A percentile compares a stretch with the other conserved stretches of the same genome.
Conservation (phyloP, 2,888 invertebrate genomes). For the Coenonympha arcania region DNA sequence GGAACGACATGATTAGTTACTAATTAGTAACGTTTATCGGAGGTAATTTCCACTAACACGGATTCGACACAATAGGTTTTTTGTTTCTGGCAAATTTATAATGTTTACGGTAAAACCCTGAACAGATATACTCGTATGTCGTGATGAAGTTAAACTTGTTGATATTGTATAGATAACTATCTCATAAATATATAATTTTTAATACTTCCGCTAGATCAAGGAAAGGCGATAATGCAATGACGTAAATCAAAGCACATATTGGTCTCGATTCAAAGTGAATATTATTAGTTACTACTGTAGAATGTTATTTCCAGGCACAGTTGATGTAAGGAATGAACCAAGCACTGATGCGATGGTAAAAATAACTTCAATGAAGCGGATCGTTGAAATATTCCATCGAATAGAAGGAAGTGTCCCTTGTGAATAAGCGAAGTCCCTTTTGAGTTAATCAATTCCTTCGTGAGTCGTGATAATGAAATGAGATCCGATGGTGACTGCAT, state of each 20-base stretch:
- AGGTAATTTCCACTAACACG: slow-evolving; percentile 26
- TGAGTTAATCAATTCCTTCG: slow-evolving; percentile 3
- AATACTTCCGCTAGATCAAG: slow-evolving; percentile 7
- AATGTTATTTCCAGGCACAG: slow-evolving; percentile 8
- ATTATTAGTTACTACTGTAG: slow-evolving; percentile 3
- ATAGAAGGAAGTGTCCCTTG: not conserved
- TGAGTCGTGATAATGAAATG: slow-evolving; percentile 4
- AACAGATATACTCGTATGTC: not conserved
- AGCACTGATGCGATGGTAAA: slow-evolving; percentile 1
- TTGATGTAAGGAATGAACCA: slow-evolving; percentile 9
- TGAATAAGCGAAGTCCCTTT: slow-evolving; percentile 5
- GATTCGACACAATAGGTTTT: slow-evolving; percentile 10
- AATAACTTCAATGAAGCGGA: not conserved
- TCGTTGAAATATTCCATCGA: not conserved
- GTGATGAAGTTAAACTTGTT: not conserved
- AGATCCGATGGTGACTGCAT: slow-evolving; percentile 11
- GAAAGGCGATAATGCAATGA: slow-evolving; percentile 1
- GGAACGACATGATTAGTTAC: slow-evolving; percentile 19
- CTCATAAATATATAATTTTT: not conserved
- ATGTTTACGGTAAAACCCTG: not conserved
- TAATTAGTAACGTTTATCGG: slow-evolving; percentile 25
- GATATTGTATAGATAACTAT: not conserved
- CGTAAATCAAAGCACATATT: not conserved
- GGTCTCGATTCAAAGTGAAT: not conserved
- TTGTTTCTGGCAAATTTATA: not conserved